These are phyloP conservation scores for Copsychus sechellarum DNA, from an alignment of 2,113 vertebrate species.

Conservation along the genomic window DNA sequence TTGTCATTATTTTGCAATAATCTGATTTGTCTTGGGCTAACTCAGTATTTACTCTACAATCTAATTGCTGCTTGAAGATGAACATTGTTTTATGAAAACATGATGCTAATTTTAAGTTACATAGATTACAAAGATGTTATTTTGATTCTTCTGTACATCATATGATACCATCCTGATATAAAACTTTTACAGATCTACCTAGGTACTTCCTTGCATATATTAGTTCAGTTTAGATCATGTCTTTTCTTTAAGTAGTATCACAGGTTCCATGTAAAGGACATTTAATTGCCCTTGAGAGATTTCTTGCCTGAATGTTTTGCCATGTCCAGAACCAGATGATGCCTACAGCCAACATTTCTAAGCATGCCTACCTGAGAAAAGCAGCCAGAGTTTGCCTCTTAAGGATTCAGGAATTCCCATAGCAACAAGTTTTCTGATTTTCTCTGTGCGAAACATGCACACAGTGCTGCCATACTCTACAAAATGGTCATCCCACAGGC, in stretches of 20 bases:
- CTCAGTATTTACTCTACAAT: not conserved
- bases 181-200: not conserved
- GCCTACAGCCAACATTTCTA: not conserved
- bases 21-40: constrained; percentile 4
- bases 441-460: constrained; percentile 95
- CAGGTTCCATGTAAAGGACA: not conserved
- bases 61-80: not conserved
- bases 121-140: not conserved
- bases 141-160: not conserved
- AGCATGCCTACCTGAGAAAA: constrained; percentile 84
- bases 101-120: not conserved
- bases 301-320: not conserved
- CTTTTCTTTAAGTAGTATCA: not conserved
- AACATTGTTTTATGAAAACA: not conserved
- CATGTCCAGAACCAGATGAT: not conserved
- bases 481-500: constrained; percentile 91
- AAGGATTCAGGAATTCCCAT: constrained; percentile 93
- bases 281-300: not conserved
- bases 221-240: not conserved
- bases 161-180: not conserved
- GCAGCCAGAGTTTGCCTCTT: constrained; percentile 92
- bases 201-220: not conserved
- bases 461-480: constrained; percentile 87
- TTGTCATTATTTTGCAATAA: constrained; percentile 27
- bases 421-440: constrained; percentile 88